These are phyloP conservation scores for Manis javanica DNA, from an alignment of 2,797 vertebrate species.

Conservation along the genomic window DNA sequence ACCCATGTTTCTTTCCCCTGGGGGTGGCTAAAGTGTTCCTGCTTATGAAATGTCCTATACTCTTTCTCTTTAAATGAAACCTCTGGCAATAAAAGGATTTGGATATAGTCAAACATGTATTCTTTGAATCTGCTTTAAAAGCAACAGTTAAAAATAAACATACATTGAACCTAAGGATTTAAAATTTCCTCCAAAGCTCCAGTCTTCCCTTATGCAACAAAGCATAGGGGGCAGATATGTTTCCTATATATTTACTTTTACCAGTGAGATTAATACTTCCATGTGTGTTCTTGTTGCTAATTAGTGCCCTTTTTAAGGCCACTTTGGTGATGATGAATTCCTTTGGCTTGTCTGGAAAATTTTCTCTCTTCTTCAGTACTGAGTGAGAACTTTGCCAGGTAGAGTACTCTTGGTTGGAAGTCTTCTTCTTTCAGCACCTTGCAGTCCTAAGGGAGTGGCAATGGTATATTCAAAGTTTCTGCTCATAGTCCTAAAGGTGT, in stretches of 20 bases:
- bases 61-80: background rate
- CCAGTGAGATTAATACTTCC: too few relatives aligned
- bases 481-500: background rate
- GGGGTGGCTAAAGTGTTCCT: background rate
- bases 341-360: background rate
- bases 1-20: background rate
- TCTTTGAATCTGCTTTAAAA: background rate
- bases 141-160: constrained; percentile 14
- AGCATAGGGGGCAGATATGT: background rate
- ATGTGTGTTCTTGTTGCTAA: too few relatives aligned
- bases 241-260: too few relatives aligned
- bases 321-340: background rate
- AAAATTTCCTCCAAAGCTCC: constrained; percentile 8
- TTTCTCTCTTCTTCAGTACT: background rate
- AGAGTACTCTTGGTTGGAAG: background rate
- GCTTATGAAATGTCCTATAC: background rate
- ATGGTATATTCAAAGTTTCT: background rate
- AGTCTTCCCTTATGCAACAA: background rate
- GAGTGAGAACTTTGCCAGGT: background rate
- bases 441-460: background rate
- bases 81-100: background rate
- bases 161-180: background rate
- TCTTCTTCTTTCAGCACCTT: constrained; percentile 1
- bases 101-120: background rate
- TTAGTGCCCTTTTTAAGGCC: too few relatives aligned